Conservation (phyloP, 2,888 invertebrate species). For the Uropetala carovei region DNA sequence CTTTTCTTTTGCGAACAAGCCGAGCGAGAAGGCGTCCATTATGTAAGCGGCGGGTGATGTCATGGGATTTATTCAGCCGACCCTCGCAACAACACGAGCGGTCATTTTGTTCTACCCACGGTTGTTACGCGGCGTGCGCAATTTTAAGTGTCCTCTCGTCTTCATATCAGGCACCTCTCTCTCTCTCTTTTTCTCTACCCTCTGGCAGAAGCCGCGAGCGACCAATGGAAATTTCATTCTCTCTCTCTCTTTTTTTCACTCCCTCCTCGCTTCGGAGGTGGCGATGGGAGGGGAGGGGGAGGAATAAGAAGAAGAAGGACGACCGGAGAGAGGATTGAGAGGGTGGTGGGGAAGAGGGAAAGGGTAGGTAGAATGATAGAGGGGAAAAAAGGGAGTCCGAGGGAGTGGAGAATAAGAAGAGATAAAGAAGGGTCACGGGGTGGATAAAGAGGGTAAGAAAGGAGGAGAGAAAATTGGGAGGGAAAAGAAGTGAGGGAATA, state of each 20-base stretch:
- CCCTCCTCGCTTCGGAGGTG: background rate
- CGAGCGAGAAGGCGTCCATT: slow-evolving; percentile 17
- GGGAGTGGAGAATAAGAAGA: too few species aligned
- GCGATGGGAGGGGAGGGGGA: background rate
- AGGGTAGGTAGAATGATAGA: too few species aligned
- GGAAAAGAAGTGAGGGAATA: too few species aligned
- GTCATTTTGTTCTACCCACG: slow-evolving; percentile 44
- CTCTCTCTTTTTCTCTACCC: background rate
- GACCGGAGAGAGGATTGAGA: background rate
- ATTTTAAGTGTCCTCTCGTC: slow-evolving; percentile 8
- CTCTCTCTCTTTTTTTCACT: background rate
- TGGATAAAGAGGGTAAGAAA: too few species aligned
- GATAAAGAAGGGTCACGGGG: too few species aligned
- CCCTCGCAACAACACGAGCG: background rate
- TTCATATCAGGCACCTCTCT: background rate
- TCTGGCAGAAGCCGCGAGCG: background rate
- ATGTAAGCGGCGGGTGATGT: slow-evolving; percentile 56
- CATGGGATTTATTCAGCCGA: slow-evolving; percentile 38
- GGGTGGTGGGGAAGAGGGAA: background rate
- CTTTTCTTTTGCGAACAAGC: background rate
- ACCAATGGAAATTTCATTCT: background rate
- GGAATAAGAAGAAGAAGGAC: background rate
- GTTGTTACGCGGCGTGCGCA: slow-evolving; percentile 16
- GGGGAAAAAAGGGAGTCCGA: too few species aligned
- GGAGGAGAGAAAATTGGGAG: too few species aligned